Conservation (phyloP, 2,113 vertebrate species). For the Hemichromis elongatus region DNA sequence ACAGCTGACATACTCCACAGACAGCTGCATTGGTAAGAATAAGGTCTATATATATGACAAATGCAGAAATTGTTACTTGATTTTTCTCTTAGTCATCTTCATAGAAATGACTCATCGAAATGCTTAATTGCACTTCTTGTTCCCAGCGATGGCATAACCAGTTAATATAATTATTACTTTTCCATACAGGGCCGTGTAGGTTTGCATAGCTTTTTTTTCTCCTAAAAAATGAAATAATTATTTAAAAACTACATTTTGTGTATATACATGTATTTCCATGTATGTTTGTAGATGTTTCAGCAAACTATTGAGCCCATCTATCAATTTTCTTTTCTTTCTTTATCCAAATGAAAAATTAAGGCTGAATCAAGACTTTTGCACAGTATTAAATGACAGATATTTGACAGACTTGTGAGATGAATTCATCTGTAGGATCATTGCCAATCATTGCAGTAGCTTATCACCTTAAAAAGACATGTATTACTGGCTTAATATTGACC, state of each 20-base stretch:
- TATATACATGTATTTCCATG: not conserved
- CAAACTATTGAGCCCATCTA: not conserved
- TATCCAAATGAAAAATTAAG: not conserved
- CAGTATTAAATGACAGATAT: not conserved
- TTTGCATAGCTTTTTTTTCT: too few species aligned
- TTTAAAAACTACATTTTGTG: too few species aligned
- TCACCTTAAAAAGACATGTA: not conserved
- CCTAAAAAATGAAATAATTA: too few species aligned
- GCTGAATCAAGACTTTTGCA: not conserved
- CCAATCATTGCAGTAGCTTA: not conserved
- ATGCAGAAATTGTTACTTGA: too few species aligned
- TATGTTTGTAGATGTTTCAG: not conserved
- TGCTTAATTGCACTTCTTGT: too few species aligned
- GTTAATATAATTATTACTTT: too few species aligned
- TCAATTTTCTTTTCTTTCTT: not conserved
- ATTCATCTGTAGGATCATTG: not conserved
- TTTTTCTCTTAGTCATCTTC: too few species aligned
- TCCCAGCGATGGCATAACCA: too few species aligned
- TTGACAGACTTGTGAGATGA: not conserved
- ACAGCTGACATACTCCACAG: not conserved
- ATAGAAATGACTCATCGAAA: too few species aligned
- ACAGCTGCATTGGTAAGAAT: not conserved
- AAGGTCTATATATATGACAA: too few species aligned
- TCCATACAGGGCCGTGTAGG: too few species aligned
- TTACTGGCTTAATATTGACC: not conserved